These are phyloP conservation scores for Prietella phreatophila DNA, from an alignment of 2,113 vertebrate species.

Conservation along the genomic window DNA sequence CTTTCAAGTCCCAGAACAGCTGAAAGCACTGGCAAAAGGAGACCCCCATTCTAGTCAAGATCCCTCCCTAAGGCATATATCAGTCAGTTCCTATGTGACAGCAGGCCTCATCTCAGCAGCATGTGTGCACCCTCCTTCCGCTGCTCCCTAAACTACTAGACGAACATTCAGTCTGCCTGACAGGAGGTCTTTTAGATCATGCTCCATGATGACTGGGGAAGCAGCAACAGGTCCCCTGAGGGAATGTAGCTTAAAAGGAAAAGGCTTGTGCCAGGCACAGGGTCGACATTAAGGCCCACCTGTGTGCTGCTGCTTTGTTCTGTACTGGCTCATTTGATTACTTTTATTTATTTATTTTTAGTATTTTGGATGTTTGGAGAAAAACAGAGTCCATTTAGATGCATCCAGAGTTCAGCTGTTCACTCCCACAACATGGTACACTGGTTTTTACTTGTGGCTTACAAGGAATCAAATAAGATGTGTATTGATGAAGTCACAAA, in stretches of 20 bases:
- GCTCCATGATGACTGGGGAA: slow-evolving; percentile 44
- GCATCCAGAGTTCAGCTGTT: slow-evolving; percentile 30
- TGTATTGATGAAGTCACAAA: not conserved
- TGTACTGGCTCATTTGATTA: slow-evolving; percentile 42
- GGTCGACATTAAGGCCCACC: slow-evolving; percentile 42
- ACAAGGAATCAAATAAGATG: not conserved
- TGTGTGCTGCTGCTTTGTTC: slow-evolving; percentile 46
- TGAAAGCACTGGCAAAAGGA: slow-evolving; percentile 26
- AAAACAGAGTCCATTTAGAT: slow-evolving; percentile 18
- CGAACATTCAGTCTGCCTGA: slow-evolving; percentile 29
- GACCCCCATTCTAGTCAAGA: slow-evolving; percentile 6
- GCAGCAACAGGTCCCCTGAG: slow-evolving; percentile 49
- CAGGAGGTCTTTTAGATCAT: slow-evolving; percentile 38
- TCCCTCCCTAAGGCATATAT: slow-evolving; percentile 36
- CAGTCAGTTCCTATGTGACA: slow-evolving; percentile 38
- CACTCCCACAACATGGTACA: not conserved
- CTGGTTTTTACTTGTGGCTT: not conserved
- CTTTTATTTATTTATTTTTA: slow-evolving; percentile 32
- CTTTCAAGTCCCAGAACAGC: slow-evolving; percentile 29
- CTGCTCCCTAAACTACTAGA: slow-evolving; percentile 24
- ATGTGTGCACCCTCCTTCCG: slow-evolving; percentile 30
- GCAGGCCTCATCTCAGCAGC: slow-evolving; percentile 38
- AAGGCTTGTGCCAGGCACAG: slow-evolving; percentile 67
- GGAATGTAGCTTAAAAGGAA: slow-evolving; percentile 63
- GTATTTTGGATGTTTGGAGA: slow-evolving; percentile 23